Conservation (phyloP, 2,113 vertebrate species). For the Sylvilagus bachmani region DNA sequence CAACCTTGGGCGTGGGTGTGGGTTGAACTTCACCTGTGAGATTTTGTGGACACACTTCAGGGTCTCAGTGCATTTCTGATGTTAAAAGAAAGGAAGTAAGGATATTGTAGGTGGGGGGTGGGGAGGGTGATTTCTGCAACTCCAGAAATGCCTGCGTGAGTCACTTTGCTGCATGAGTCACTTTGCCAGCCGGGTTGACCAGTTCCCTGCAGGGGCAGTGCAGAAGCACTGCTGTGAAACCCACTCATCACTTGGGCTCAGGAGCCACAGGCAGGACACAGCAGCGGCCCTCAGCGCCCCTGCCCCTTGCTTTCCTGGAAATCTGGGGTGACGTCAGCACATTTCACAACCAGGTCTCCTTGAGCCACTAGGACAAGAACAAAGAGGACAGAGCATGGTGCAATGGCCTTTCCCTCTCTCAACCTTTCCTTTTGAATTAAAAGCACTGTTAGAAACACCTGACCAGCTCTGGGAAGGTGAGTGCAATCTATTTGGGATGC, state of each 20-base stretch:
- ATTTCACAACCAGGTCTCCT: background rate
- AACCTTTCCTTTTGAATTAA: background rate
- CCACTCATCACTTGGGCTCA: background rate
- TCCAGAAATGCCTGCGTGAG: background rate
- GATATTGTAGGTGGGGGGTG: rapidly evolving
- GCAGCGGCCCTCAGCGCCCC: background rate
- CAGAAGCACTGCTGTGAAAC: background rate
- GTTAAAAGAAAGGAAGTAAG: background rate
- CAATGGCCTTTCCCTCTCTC: background rate
- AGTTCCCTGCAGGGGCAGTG: conserved; percentile 49
- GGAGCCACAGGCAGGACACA: background rate
- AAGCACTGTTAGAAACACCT: background rate
- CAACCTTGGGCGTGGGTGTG: background rate
- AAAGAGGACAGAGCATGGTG: background rate
- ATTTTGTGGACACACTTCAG: background rate
- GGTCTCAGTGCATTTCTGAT: background rate
- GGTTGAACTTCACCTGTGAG: background rate
- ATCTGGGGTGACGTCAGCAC: background rate
- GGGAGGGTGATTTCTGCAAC: background rate
- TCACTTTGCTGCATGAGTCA: background rate
- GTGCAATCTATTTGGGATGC: background rate
- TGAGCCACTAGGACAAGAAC: background rate
- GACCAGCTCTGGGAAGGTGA: background rate
- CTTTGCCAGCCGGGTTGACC: background rate
- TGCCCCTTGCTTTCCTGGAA: rapidly evolving